phyloP scores from a whole-genome alignment of 2,797 vertebrate species.

The Acridotheres tristis region DNA sequence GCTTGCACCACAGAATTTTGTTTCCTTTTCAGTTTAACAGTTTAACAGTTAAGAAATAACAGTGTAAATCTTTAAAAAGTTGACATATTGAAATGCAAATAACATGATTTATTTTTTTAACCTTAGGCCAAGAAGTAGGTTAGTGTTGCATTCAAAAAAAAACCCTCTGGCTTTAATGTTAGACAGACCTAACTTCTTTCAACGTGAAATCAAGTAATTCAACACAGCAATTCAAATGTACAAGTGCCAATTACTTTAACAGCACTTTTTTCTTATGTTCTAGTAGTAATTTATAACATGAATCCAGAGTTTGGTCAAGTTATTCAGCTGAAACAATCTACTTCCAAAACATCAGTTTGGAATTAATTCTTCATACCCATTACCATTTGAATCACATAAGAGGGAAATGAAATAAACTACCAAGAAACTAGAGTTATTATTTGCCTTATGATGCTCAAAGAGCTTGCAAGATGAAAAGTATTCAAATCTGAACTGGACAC shows the following conservation, averaged over 20 bases:
- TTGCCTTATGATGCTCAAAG: conserved; percentile 14
- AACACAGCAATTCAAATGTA: not conserved
- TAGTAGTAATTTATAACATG: not conserved
- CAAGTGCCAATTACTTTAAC: not conserved
- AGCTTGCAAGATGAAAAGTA: conserved; percentile 15
- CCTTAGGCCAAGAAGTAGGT: not conserved
- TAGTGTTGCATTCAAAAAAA: not conserved
- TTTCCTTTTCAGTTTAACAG: not conserved
- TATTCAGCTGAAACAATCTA: not conserved
- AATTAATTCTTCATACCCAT: conserved; percentile 11
- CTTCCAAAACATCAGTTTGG: not conserved
- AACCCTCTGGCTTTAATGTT: not conserved
- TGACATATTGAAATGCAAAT: not conserved
- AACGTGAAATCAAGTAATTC: not conserved
- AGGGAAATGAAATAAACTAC: conserved; percentile 14
- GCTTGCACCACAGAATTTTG: not conserved
- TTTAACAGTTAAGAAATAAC: not conserved
- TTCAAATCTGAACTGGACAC: conserved; percentile 9
- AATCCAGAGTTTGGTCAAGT: not conserved
- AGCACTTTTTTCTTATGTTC: not conserved
- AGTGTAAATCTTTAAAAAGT: not conserved
- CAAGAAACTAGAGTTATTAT: conserved; percentile 1
- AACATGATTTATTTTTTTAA: not conserved
- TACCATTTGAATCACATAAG: conserved; percentile 4
- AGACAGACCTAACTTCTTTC: not conserved